phyloP scores from a whole-genome alignment of 2,797 vertebrate species.

The Gymnopithys bicolor region DNA sequence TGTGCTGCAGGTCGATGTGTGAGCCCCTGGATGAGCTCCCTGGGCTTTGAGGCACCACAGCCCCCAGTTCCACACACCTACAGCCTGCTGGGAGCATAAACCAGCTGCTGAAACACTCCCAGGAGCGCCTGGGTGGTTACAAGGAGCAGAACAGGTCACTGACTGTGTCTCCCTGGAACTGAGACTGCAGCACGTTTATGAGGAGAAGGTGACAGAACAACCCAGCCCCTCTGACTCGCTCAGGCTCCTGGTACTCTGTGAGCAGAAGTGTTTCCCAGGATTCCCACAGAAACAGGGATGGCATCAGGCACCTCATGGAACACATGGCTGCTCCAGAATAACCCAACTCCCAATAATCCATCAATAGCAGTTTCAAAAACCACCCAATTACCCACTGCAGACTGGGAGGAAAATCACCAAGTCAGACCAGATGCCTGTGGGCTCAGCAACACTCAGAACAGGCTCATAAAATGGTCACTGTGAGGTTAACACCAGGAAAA shows the following conservation, averaged over 20 bases:
- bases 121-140: background rate
- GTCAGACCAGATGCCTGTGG: background rate
- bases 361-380: accelerated
- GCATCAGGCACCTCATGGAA: background rate
- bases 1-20: accelerated
- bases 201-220: background rate
- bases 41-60: background rate
- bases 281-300: background rate
- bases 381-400: background rate
- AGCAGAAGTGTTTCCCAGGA: accelerated
- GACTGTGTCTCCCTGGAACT: background rate
- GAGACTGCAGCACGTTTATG: background rate
- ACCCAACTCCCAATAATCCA: background rate
- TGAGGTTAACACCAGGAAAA: background rate
- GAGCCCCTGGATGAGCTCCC: background rate
- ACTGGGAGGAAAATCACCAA: background rate
- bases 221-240: accelerated
- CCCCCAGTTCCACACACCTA: background rate
- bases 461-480: background rate
- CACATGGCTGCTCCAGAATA: background rate
- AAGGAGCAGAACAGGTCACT: background rate
- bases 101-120: background rate
- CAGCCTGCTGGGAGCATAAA: accelerated
- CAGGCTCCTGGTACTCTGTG: background rate
- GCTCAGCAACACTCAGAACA: background rate